Evolutionary conservation across 2,888 invertebrate genomes (phyloP).

Genomic region (Venustoraphidia nigricollis): DNA sequence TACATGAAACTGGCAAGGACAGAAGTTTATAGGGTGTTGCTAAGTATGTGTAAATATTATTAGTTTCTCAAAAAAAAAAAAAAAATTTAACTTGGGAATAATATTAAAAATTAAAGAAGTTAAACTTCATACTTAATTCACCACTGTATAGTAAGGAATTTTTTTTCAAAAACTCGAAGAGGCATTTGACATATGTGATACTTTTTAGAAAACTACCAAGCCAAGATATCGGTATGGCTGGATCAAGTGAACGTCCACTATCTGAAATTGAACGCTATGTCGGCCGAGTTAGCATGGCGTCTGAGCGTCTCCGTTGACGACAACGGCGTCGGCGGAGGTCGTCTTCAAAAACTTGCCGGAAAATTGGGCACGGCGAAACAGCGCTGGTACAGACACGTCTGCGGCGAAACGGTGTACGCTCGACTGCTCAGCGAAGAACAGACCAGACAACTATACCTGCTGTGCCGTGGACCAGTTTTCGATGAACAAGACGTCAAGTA

Average conservation of each 20-base stretch:
- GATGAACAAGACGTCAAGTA: conserved; percentile 38
- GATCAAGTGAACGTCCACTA: conserved; percentile 15
- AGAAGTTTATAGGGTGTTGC: too few relatives aligned
- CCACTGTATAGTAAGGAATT: too few relatives aligned
- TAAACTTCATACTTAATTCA: too few relatives aligned
- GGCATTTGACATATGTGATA: background rate
- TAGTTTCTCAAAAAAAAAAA: too few relatives aligned
- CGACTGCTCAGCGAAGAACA: conserved; percentile 19
- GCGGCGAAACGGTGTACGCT: background rate
- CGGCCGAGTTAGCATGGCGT: conserved; percentile 29
- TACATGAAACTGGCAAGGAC: too few relatives aligned
- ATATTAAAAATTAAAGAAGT: too few relatives aligned
- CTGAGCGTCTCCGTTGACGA: conserved; percentile 22
- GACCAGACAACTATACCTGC: conserved; percentile 36
- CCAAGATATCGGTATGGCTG: conserved; percentile 18
- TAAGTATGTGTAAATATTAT: too few relatives aligned
- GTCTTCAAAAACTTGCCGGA: conserved; percentile 22
- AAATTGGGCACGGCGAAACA: conserved; percentile 10
- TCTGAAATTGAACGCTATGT: conserved; percentile 10
- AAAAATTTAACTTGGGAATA: too few relatives aligned
- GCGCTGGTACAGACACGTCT: background rate
- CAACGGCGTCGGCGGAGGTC: conserved; percentile 16
- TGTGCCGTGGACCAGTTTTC: conserved; percentile 48
- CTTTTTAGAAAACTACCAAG: conserved; percentile 16
- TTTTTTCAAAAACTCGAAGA: too few relatives aligned